Conservation (phyloP, 2,797 vertebrate genomes). For the Lerista edwardsae region DNA sequence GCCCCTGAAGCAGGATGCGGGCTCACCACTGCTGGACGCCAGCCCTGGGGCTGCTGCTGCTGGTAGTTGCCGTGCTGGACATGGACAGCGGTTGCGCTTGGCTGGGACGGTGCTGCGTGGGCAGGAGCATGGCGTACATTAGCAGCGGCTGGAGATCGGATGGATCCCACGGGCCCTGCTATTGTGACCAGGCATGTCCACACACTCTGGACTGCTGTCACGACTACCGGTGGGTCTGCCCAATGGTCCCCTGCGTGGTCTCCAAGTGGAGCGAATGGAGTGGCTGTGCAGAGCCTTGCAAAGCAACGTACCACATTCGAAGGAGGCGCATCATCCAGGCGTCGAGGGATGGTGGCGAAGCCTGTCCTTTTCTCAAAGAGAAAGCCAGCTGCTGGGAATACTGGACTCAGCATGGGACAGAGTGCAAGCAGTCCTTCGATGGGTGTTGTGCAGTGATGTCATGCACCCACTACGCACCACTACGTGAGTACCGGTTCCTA, state of each 20-base stretch:
- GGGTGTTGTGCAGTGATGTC: too few species aligned
- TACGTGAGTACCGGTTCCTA: too few species aligned
- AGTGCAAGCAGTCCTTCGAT: slow-evolving; percentile 78
- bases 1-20: not conserved
- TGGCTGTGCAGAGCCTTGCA: slow-evolving; percentile 77
- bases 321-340: slow-evolving; percentile 72
- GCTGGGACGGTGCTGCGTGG: slow-evolving; percentile 71
- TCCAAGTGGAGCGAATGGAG: slow-evolving; percentile 82
- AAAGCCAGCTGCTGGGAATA: slow-evolving; percentile 79
- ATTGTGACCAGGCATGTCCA: slow-evolving; percentile 80
- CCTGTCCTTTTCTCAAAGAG: slow-evolving; percentile 78
- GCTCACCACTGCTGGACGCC: not conserved
- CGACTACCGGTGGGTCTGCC: slow-evolving; percentile 75
- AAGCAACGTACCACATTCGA: slow-evolving; percentile 65
- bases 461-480: too few species aligned
- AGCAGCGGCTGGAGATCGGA: slow-evolving; percentile 77
- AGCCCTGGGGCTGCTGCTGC: not conserved
- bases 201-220: slow-evolving; percentile 80
- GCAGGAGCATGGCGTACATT: slow-evolving; percentile 70
- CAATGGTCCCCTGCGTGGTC: slow-evolving; percentile 73
- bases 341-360: slow-evolving; percentile 68
- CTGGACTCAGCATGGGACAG: slow-evolving; percentile 59
- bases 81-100: slow-evolving; percentile 64
- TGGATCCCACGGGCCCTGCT: slow-evolving; percentile 76
- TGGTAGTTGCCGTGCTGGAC: slow-evolving; percentile 18